Evolutionary conservation across 2,113 vertebrate species (phyloP).

Genomic region (Sander lucioperca): DNA sequence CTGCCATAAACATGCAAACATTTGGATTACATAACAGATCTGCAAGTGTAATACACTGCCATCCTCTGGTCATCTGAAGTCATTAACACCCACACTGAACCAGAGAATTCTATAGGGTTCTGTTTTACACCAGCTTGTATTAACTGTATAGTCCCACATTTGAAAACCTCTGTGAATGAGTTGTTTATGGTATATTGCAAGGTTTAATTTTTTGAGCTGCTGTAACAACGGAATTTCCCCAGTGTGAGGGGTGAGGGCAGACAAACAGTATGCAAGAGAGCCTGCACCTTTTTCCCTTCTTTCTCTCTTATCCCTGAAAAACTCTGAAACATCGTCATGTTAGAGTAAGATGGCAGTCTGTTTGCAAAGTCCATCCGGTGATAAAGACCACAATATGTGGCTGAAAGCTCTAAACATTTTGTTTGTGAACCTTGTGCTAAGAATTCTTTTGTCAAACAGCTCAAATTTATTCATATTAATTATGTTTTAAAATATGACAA

Average conservation of each 20-base stretch:
- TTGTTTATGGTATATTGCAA: background rate
- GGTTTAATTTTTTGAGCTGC: no score
- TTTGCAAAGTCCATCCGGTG: background rate
- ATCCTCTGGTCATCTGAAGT: conserved; percentile 53
- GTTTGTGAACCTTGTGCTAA: background rate
- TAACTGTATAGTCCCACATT: background rate
- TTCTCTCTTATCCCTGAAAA: no score
- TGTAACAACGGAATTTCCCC: no score
- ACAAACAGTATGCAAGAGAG: background rate
- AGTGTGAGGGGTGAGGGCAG: background rate
- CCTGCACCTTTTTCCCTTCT: background rate
- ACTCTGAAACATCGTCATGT: background rate
- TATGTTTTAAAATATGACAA: background rate
- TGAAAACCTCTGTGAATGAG: background rate
- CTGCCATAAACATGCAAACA: conserved; percentile 5
- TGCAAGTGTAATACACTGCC: conserved; percentile 50
- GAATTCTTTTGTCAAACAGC: background rate
- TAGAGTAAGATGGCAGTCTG: background rate
- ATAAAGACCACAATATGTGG: background rate
- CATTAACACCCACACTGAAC: background rate
- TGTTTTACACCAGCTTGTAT: background rate
- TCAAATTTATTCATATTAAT: background rate
- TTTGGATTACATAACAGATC: conserved; percentile 56
- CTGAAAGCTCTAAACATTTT: conserved; percentile 1
- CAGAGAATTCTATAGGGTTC: background rate